A percentile compares a stretch with the other conserved stretches of the same genome.
Evolutionary conservation across 2,113 vertebrate genomes (phyloP).

Genomic region (Pavo muticus): DNA sequence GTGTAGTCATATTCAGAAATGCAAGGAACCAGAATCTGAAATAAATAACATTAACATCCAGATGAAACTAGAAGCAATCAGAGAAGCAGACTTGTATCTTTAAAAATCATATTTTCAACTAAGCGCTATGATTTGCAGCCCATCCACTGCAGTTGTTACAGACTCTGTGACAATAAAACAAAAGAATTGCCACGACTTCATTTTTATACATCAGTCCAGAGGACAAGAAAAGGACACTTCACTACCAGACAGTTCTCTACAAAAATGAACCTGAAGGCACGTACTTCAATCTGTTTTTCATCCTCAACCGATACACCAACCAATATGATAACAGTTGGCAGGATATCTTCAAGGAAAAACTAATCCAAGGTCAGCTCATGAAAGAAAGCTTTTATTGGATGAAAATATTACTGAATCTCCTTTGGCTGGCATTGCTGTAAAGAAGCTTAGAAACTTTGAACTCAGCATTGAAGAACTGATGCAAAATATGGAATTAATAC

Average conservation of each 20-base stretch:
- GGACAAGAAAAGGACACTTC: neutral
- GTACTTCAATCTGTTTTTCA: slow-evolving; percentile 3
- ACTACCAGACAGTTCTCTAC: neutral
- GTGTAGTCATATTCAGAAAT: neutral
- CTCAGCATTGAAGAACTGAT: neutral
- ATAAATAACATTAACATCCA: neutral
- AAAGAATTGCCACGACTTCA: neutral
- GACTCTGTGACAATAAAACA: neutral
- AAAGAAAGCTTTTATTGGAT: slow-evolving; percentile 41
- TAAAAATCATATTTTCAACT: neutral
- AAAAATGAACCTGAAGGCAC: neutral
- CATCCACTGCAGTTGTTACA: neutral
- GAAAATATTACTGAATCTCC: neutral
- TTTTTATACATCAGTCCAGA: neutral
- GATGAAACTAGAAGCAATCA: neutral
- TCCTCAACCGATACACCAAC: neutral
- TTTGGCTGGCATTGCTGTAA: neutral
- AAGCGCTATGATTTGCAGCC: neutral
- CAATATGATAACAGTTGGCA: neutral
- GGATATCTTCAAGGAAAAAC: neutral
- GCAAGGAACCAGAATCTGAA: neutral
- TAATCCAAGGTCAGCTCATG: slow-evolving; percentile 31
- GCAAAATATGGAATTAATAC: neutral
- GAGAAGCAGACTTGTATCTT: neutral
- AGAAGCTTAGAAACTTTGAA: neutral